Base-by-base conservation (phyloP, 1,140 invertebrate genomes). In the Neotoxoptera formosana region DNA sequence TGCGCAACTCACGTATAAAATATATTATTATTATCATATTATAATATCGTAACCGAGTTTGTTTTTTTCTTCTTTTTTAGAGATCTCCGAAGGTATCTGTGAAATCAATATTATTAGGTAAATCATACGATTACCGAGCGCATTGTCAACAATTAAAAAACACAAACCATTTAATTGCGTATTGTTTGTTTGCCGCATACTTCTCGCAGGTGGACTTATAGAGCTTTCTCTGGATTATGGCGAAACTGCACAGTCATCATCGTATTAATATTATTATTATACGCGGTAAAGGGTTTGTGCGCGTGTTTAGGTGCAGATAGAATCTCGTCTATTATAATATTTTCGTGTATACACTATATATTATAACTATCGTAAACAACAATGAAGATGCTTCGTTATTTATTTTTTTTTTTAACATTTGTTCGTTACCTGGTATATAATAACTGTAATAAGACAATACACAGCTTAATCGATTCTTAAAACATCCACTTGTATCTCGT, bases 401-500 rank as follows among this genome's bases (percentile, higher is more conserved):
- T 89, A 53, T 41, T 89, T 25, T 25, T 36, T 56, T 86, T 47
- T 56, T 36, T 36, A 41, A 89, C 51, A 53, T 56, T 89, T 53
- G 34, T 56, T 76, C 11, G 6, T 76, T 76, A 17, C 14, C 14
- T 76, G 4, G 30, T 56, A 88, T 30, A 34, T 41, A 56, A 76
- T 51, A n/a, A n/a, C n/a, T 41, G 21, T 89, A 89, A 34, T 89
- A 56, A 89, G 25, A 89, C 88, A 89, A 89, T 89, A 89, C 34
- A 56, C 25, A 89, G 48, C 88, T 25, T 89, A 89, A 89, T 89
- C 88, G 88, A 41, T 89, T 89, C 36, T 53, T 89, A 9, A 56
- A 89, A 89, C 41, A 89, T 56, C 41, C 25, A 89, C 51, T 41
- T 41, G 51, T 56, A 41, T 1, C 6, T 14, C 6, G 17, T 34